Base-by-base conservation (phyloP, 2,797 vertebrate species). In the Ambastaia sidthimunki region DNA sequence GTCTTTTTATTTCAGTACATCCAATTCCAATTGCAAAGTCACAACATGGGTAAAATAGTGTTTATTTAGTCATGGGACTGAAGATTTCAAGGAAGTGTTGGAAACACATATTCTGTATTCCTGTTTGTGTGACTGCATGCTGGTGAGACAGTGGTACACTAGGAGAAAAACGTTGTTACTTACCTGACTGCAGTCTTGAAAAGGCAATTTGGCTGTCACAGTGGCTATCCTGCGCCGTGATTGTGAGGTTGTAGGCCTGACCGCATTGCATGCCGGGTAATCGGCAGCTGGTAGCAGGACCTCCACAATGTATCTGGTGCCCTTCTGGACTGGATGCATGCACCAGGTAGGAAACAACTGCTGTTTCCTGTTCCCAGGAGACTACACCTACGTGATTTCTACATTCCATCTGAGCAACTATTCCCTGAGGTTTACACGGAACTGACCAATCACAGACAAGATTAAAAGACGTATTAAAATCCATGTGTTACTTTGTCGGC, bases 221-320 rank as follows among this genome's bases (percentile, higher is more conserved):
- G 9, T 55, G 76, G 60, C 83, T 89, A 15, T 93, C 92, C 87
- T 81, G 82, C 25, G 91, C 90, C 0, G 90, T 90, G 69, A 94
- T 79, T 0, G 92, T 93, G 70, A 95, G 60, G 85, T 93, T 93
- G 85, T 94, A 95, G 11, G 70, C 74, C 81, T 94, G 92, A 31
- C 94, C 94, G 13, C 94, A 95, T 7, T 90, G 87, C 89, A 95
- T 81, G 80, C 18, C 65, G 48, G 82, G 79, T 47, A 94, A 87
- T 65, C 81, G 63, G 75, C 94, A 94, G 52, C 81, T 88, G 67
- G 50, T 82, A 81, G 25, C 1, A 0, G 16, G 74, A 82, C 84
- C 91, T 79, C 50, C 12, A 55, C 93, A 94, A 28, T 84, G 55
- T 6, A 50, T 41, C 28, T 6, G 82, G 84, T 94, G 86, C 11